Evolutionary conservation across 2,797 vertebrate species (phyloP), one percentile per base, ranked within the genome.

Genomic region (Gobionotothen gibberifrons): DNA sequence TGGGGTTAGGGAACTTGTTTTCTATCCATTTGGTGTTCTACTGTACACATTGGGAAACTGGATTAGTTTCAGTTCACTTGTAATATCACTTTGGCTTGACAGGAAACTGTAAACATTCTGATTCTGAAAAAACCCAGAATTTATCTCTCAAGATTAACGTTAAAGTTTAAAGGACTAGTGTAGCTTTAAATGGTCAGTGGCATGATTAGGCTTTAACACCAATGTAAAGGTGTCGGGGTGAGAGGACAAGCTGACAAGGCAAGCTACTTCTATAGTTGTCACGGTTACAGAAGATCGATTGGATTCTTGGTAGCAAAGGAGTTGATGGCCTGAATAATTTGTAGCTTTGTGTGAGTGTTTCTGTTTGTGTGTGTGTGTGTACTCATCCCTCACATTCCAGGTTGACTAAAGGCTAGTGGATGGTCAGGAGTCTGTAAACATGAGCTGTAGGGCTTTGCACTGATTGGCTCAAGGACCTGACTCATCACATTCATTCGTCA

Each of bases 361-460:
- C n/a, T 49, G 10, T 12, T 11, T 55, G 61, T 69, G 12, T 49
- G 10, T 12, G 11, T 55, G 61, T 69, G 12, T 53, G 43, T 58
- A 89, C 85, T 78, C 89, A 92, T 89, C 79, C 42, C 64, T 81
- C 88, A 89, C 74, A 53, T 65, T 3, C 48, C 9, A 62, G 65
- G 63, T 59, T 43, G 26, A 66, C 12, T 69, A 32, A 56, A 61
- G 67, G 36, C 11, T 15, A 60, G 44, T 53, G 55, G 42, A 13
- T 53, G 66, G 48, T 17, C 12, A 46, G 17, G 17, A 42, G 49
- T 44, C 36, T 47, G 17, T 26, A 15, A 46, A 15, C 13, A 5
- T 47, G 1, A 57, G 47, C 12, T 36, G 10, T 9, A 49, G 39
- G 36, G 19, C 10, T 66, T 21, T 16, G 2, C 62, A 13, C 14